Evolutionary conservation across 2,113 vertebrate genomes (phyloP).

Genomic region (Calidris pugnax): DNA sequence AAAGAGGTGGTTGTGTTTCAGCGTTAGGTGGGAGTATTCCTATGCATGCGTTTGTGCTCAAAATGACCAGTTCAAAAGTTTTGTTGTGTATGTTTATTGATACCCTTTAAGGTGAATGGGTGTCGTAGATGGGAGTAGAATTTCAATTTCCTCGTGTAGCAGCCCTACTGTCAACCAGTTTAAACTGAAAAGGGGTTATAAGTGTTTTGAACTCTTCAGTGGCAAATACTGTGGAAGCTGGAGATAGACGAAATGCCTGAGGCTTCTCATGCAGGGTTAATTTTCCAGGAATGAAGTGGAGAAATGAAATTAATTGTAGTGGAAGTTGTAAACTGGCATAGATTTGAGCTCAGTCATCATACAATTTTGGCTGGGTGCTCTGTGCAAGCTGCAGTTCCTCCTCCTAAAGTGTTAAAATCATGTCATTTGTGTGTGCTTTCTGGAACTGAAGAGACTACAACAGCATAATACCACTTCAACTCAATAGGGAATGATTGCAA

Average conservation of each 20-base stretch:
- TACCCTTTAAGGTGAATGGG: background rate
- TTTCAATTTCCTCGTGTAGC: background rate
- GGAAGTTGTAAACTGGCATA: background rate
- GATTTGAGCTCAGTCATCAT: background rate
- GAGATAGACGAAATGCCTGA: background rate
- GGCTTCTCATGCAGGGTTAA: background rate
- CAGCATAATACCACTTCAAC: conserved; percentile 8
- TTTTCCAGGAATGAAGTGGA: background rate
- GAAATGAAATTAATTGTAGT: background rate
- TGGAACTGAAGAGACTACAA: conserved; percentile 26
- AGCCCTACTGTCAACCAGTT: background rate
- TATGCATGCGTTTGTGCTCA: background rate
- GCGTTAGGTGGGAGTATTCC: background rate
- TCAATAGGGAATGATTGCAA: conserved; percentile 45
- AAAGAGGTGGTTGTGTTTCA: background rate
- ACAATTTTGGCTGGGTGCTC: conserved; percentile 17
- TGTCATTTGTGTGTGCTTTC: background rate
- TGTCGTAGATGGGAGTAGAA: background rate
- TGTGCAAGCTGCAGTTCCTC: background rate
- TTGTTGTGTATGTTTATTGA: background rate
- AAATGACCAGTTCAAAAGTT: background rate
- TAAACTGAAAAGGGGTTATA: background rate
- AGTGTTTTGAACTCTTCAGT: background rate
- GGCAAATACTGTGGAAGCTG: background rate
- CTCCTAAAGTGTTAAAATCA: background rate